A percentile compares a stretch with the other conserved stretches of the same genome.
phyloP scores from a whole-genome alignment of 1,140 invertebrate genomes.

The Arion vulgaris region DNA sequence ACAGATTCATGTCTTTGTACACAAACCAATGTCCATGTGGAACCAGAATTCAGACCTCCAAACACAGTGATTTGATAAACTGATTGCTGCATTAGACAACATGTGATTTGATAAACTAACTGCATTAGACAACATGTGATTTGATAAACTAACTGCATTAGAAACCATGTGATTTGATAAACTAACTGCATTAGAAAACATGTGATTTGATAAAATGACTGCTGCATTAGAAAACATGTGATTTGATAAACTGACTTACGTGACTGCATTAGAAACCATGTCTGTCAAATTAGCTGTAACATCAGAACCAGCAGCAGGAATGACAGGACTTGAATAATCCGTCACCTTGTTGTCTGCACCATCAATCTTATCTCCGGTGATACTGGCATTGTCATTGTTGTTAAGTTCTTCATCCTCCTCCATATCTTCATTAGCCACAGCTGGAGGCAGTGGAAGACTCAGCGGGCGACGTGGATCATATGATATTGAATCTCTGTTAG shows the following conservation, averaged over 20 bases:
- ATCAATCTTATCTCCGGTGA: not conserved
- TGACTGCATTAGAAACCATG: slow-evolving; percentile 31
- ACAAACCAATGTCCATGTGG: too few relatives aligned
- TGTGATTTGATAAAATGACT: too few relatives aligned
- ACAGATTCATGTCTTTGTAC: too few relatives aligned
- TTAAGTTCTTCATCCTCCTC: slow-evolving; percentile 23
- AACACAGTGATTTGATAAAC: too few relatives aligned
- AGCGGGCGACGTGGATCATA: slow-evolving; percentile 16
- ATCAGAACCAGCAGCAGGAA: not conserved
- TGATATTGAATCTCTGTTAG: not conserved
- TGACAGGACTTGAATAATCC: not conserved
- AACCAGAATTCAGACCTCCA: too few relatives aligned
- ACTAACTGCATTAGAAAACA: too few relatives aligned
- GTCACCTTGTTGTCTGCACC: not conserved
- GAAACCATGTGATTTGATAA: too few relatives aligned
- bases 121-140: too few relatives aligned
- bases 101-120: too few relatives aligned
- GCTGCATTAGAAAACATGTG: too few relatives aligned
- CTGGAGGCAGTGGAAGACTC: slow-evolving; percentile 26
- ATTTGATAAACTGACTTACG: slow-evolving; percentile 19
- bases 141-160: too few relatives aligned
- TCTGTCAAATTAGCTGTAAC: not conserved
- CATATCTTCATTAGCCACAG: slow-evolving; percentile 17
- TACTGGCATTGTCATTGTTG: not conserved
- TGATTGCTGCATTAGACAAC: too few relatives aligned